Percentiles rank a stretch among this genome's conserved stretches.
These are phyloP conservation scores for Anastatus disparis DNA, from an alignment of 1,140 invertebrate species.

Conservation along the genomic window DNA sequence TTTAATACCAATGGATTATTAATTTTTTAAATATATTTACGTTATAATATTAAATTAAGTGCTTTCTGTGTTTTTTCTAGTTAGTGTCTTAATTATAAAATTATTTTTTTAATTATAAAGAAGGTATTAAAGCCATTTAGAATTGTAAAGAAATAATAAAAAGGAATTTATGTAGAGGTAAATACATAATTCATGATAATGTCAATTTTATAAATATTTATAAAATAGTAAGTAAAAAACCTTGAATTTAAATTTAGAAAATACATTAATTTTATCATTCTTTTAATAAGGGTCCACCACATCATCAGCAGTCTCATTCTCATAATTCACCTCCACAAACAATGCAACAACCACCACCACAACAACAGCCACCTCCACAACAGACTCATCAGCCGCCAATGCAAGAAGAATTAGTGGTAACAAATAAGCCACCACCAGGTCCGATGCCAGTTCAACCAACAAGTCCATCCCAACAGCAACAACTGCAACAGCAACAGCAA, in stretches of 20 bases:
- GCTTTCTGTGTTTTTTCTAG: background rate
- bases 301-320: slow-evolving; percentile 57
- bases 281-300: slow-evolving; percentile 40
- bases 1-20: background rate
- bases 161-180: background rate
- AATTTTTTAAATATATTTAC: background rate
- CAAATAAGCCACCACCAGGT: slow-evolving; percentile 58
- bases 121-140: background rate
- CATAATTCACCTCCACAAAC: slow-evolving; percentile 46
- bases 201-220: too few species aligned
- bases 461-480: slow-evolving; percentile 51
- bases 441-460: slow-evolving; percentile 53
- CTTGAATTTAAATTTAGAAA: background rate
- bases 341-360: slow-evolving; percentile 41
- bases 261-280: background rate
- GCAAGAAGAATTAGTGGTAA: slow-evolving; percentile 57
- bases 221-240: background rate
- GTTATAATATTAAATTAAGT: background rate
- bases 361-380: slow-evolving; percentile 48
- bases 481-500: slow-evolving; percentile 44
- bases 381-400: slow-evolving; percentile 49
- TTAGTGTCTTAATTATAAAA: too few species aligned
- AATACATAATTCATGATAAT: too few species aligned
- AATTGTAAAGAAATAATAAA: background rate
- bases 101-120: background rate